Conservation (phyloP, 23 tunicate genomes). For the Ascidia mentula region DNA sequence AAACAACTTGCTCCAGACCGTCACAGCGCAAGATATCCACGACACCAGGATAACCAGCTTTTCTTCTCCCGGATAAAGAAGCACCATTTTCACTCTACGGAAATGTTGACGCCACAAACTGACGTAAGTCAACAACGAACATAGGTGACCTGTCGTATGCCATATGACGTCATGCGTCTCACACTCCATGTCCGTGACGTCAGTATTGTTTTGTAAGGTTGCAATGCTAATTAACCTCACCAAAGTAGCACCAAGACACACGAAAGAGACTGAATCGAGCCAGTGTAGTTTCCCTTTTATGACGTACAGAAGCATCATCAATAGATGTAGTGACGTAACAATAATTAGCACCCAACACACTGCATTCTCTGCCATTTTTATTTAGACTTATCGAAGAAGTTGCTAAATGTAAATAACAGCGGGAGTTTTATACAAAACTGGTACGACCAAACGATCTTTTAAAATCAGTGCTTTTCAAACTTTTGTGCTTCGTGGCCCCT, state of each 20-base stretch:
- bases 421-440: too few species aligned
- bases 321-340: neutral
- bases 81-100: neutral
- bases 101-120: neutral
- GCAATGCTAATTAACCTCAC: neutral
- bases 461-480: too few species aligned
- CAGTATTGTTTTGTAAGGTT: neutral
- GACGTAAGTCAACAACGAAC: neutral
- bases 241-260: neutral
- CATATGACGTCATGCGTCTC: neutral
- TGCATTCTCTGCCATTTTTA: too few species aligned
- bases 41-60: neutral
- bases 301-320: neutral
- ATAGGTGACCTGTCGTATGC: neutral
- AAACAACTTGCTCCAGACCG: neutral
- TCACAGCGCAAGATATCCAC: constrained; percentile 3
- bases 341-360: neutral
- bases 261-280: neutral
- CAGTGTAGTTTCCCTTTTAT: neutral
- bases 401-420: too few species aligned
- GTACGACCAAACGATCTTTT: too few species aligned
- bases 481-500: too few species aligned
- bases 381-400: too few species aligned
- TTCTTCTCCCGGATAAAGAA: neutral
- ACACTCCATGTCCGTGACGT: neutral